phyloP scores from a whole-genome alignment of 2,113 vertebrate genomes.

The Rhinoptilus africanus region DNA sequence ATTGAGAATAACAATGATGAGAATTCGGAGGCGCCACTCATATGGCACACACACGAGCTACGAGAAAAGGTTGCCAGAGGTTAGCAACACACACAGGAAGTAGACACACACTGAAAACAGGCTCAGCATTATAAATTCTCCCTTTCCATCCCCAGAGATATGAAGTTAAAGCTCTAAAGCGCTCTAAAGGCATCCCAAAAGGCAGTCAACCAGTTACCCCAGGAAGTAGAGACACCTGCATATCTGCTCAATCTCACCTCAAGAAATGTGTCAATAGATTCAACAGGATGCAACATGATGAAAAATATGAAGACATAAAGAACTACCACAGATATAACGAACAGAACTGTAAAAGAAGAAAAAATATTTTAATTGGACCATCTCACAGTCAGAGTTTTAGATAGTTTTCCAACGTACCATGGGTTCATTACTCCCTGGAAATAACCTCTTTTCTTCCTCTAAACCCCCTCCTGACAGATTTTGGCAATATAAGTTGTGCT shows the following conservation, averaged over 20 bases:
- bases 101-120: not conserved
- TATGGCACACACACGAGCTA: conserved; percentile 92
- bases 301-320: conserved; percentile 80
- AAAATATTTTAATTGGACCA: not conserved
- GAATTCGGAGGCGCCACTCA: conserved; percentile 84
- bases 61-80: conserved; percentile 6
- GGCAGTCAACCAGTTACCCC: not conserved
- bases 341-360: conserved; percentile 73
- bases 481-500: not conserved
- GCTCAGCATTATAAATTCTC: not conserved
- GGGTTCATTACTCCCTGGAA: not conserved
- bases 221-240: not conserved
- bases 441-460: not conserved
- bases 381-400: not conserved
- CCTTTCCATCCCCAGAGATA: not conserved
- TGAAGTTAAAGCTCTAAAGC: not conserved
- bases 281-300: conserved; percentile 87
- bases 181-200: not conserved
- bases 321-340: conserved; percentile 73
- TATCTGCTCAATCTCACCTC: conserved; percentile 76
- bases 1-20: conserved; percentile 83
- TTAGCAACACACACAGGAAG: not conserved
- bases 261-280: conserved; percentile 78
- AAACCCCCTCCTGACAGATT: not conserved
- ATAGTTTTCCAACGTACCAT: not conserved